Evolutionary conservation across 2,113 vertebrate genomes (phyloP), one percentile per base, ranked within the genome.

Genomic region (Lophura nycthemera): DNA sequence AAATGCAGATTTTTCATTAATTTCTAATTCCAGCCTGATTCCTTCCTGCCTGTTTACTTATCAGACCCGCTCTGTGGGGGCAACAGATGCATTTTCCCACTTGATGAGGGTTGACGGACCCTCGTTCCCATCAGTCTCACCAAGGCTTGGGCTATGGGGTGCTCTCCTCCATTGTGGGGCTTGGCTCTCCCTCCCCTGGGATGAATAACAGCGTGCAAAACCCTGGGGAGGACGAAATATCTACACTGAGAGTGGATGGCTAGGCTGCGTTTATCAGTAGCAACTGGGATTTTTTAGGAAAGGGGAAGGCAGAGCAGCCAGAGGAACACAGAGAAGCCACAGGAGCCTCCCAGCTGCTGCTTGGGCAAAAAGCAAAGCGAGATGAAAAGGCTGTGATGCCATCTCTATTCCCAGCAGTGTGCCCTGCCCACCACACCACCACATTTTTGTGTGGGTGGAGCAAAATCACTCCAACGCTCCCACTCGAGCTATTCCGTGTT

Each of bases 401-500:
- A 6, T 67, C 92, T 81, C 75, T 76, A 24, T 93, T 90, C 93
- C 95, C 88, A 91, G 90, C 82, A 80, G 42, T 65, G 16, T 47
- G 93, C 90, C 90, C 90, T 95, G 86, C 93, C 92, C 93, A 94
- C 79, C 79, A 63, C 65, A 47, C 90, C 59, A 88, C 96, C 88
- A 47, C 95, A 88, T 63, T 67, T 67, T 61, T 57, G 87, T 71
- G 75, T 86, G 77, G 86, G 78, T 52, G 88, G 88, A 92, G 57
- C 4, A 17, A 15, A 27, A 40, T 73, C 88, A 59, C 65, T 89
- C 61, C 16, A 89, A 84, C 19, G n/a, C 47, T 74, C 57, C 84
- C 73, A 50, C 67, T 92, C 10, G 20, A 89, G 71, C 70, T 76
- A 61, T 72, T 92, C 54, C 40, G 15, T 7, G 2, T 96, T 95